Evolutionary conservation across 1,140 invertebrate genomes (phyloP).

Genomic region (Saccostrea cuccullata): DNA sequence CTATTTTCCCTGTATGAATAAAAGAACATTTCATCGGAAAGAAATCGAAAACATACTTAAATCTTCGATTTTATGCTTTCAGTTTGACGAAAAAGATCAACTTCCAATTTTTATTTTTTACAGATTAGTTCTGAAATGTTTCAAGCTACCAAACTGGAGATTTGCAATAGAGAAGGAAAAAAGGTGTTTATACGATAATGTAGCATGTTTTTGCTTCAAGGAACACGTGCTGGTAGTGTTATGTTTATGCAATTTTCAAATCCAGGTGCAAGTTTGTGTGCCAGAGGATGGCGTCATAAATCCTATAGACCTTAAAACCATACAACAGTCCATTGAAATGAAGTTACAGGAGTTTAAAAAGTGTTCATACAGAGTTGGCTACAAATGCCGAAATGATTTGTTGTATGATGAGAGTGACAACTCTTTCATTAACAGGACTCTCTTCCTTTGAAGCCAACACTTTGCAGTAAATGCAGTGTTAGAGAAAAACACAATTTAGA

Average conservation of each 20-base stretch:
- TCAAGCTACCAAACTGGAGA: not conserved
- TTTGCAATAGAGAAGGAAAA: not conserved
- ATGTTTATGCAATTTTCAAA: not conserved
- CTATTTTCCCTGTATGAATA: not conserved
- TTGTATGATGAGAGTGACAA: not conserved
- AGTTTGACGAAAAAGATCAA: not conserved
- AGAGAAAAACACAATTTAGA: not conserved
- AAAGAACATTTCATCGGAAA: not conserved
- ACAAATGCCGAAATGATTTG: slow-evolving; percentile 3
- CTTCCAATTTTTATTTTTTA: not conserved
- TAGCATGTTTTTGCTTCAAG: not conserved
- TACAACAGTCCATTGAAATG: not conserved
- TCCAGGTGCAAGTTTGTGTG: not conserved
- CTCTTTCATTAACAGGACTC: not conserved
- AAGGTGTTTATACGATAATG: not conserved
- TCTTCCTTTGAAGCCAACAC: not conserved
- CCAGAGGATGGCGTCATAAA: not conserved
- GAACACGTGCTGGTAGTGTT: not conserved
- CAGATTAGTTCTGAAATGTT: not conserved
- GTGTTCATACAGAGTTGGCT: not conserved
- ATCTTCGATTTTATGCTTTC: slow-evolving; percentile 5
- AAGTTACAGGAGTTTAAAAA: not conserved
- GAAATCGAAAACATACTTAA: not conserved
- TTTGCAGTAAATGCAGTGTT: not conserved
- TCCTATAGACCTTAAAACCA: not conserved